phyloP scores from a whole-genome alignment of 1,140 invertebrate genomes.

The Leptinotarsa texana region DNA sequence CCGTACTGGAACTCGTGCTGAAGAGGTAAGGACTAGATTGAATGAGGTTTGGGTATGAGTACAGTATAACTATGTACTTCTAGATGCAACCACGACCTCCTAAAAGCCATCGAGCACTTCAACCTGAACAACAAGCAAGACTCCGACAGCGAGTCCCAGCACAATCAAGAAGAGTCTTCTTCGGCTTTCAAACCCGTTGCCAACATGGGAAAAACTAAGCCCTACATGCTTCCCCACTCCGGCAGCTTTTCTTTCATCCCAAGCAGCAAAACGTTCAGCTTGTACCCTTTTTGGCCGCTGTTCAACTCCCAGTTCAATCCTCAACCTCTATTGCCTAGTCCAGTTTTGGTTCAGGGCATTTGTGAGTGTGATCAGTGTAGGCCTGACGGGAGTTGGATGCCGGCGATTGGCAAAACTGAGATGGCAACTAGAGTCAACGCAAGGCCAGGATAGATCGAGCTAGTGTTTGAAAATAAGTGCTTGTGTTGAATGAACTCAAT shows the following conservation, averaged over 20 bases:
- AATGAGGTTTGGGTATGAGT: neutral
- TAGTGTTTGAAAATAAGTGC: no score
- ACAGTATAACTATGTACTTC: neutral
- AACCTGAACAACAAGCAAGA: constrained; percentile 44
- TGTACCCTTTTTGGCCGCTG: constrained; percentile 53
- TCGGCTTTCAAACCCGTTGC: constrained; percentile 51
- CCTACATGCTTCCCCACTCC: constrained; percentile 39
- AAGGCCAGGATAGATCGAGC: neutral
- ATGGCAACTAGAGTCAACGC: neutral
- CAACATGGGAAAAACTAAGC: constrained; percentile 34
- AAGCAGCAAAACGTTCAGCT: constrained; percentile 51
- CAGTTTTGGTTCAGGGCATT: constrained; percentile 53
- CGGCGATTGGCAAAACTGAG: neutral
- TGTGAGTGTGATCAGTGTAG: constrained; percentile 55
- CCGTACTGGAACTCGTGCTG: constrained; percentile 77
- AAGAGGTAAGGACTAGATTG: constrained; percentile 37
- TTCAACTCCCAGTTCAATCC: constrained; percentile 51
- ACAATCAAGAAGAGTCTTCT: constrained; percentile 37
- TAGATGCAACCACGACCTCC: constrained; percentile 52
- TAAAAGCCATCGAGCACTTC: constrained; percentile 54
- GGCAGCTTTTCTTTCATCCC: constrained; percentile 48
- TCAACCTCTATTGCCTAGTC: constrained; percentile 51
- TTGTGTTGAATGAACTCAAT: no score
- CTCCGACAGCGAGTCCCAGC: constrained; percentile 26
- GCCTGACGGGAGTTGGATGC: constrained; percentile 11